Conservation (phyloP, 2,113 vertebrate genomes). For the Nothoprocta pentlandii region DNA sequence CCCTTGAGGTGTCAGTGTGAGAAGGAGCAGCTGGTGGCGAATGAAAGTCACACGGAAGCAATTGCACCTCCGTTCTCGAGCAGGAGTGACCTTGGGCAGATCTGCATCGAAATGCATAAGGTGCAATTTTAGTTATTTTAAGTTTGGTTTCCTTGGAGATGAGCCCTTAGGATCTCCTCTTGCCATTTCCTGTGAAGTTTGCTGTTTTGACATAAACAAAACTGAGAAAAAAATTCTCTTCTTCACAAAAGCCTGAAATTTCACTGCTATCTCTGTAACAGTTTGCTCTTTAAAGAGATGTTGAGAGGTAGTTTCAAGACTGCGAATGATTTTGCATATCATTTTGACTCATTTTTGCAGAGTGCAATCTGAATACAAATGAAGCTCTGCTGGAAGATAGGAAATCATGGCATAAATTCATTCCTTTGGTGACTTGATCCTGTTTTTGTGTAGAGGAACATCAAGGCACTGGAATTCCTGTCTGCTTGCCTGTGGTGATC, state of each 20-base stretch:
- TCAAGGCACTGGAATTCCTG: background rate
- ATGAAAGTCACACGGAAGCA: constrained; percentile 39
- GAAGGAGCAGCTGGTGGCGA: background rate
- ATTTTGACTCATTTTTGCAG: background rate
- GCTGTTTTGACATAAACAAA: background rate
- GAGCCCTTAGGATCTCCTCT: background rate
- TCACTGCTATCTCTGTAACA: background rate
- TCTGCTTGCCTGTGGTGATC: background rate
- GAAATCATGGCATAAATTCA: background rate
- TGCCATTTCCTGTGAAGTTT: constrained; percentile 30
- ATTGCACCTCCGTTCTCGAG: background rate
- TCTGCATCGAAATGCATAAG: constrained; percentile 42
- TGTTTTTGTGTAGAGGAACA: background rate
- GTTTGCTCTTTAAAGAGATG: background rate
- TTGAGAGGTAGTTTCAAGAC: background rate
- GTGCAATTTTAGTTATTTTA: constrained; percentile 50
- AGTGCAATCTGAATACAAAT: background rate
- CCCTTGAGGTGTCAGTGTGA: background rate
- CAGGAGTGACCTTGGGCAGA: constrained; percentile 47
- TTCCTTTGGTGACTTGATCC: background rate
- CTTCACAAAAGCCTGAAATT: background rate
- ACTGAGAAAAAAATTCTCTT: background rate
- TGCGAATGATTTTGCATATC: background rate
- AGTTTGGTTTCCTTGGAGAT: constrained; percentile 51
- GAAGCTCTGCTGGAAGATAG: background rate